phyloP scores from a whole-genome alignment of 2,113 vertebrate species.

The Anhinga rufa region DNA sequence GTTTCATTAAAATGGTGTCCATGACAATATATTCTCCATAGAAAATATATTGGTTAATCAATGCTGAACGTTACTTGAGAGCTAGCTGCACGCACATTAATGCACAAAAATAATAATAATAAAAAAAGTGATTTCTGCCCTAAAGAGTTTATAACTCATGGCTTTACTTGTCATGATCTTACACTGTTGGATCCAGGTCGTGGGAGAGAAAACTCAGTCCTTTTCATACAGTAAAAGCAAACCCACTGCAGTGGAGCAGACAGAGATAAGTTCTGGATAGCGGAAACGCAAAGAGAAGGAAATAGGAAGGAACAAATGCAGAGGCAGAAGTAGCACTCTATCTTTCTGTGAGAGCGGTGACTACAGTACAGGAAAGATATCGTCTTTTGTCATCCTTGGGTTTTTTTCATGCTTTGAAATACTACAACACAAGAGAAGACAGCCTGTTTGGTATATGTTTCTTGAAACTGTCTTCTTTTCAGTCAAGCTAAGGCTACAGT shows the following conservation, averaged over 20 bases:
- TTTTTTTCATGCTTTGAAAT: background rate
- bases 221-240: background rate
- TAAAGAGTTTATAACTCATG: background rate
- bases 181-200: background rate
- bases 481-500: background rate
- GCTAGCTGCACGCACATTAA: background rate
- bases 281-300: background rate
- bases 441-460: background rate
- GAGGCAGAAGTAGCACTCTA: background rate
- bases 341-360: background rate
- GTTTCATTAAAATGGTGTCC: background rate
- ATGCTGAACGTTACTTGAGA: background rate
- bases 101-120: background rate
- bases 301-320: background rate
- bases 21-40: background rate
- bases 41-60: background rate
- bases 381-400: background rate
- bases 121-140: background rate
- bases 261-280: background rate
- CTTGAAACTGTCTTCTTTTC: background rate
- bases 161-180: background rate
- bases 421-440: background rate
- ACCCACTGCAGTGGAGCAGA: background rate
- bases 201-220: background rate
- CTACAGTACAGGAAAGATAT: background rate